Evolutionary conservation across 2,888 invertebrate species (phyloP), one percentile per base, ranked within the genome.

Genomic region (Pristionchus maxplancki): DNA sequence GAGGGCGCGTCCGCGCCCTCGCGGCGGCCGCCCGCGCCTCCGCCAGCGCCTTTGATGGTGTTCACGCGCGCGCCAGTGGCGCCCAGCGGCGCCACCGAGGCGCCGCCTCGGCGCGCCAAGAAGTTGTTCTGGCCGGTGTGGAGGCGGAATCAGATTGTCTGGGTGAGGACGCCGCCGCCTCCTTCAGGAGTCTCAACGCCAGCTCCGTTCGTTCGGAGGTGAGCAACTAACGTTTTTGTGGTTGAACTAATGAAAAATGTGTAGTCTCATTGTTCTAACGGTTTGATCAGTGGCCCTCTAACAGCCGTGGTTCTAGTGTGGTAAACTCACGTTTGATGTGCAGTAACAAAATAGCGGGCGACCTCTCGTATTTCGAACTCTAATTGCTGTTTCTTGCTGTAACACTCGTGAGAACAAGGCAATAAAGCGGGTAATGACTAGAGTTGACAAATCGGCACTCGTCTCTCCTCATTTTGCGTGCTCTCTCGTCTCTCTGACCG

Each of bases 81-180:
- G 37, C 48, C 74, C 0, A 1, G 40, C 3, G 37, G 34, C 84
- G n/a, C 84, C 2, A 34, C 86, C 53, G n/a, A 15, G 28, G 40
- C 44, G 34, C 34, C 50, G 20, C 67, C 86, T 15, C 48, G 48
- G 44, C 78, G 78, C 44, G 37, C 87, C 28, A 78, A 81, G 78
- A 88, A 81, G 34, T 81, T 81, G 9, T 88, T 88, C 78, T 88
- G 88, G 88, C 88, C 88, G 13, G 88, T 88, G 28, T 81, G 78
- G 78, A 88, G 50, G 31, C 1, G 48, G 81, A 81, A 88, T 48
- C 40, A n/a, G 44, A 88, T 88, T 24, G 28, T 88, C 11, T 88
- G 88, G 88, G 88, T 81, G 78, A 4, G 88, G 58, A 88, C 78
- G n/a, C 88, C 87, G 11, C 87, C 88, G 9, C 37, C 87, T 15